These are phyloP conservation scores for Oryzias melastigma DNA, from an alignment of 2,113 vertebrate genomes.

Conservation along the genomic window DNA sequence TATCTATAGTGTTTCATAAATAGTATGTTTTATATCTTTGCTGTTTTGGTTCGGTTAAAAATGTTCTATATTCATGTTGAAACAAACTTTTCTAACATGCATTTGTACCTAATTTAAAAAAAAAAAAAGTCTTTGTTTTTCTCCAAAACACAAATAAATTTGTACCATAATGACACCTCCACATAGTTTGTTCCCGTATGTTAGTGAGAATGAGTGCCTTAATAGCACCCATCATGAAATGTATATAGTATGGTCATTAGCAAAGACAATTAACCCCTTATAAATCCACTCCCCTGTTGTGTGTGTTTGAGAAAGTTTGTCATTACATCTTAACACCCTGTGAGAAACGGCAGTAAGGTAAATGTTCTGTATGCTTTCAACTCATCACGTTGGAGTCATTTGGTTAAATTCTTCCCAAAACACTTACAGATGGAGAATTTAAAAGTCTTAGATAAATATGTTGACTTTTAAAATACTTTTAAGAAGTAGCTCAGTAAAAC, in stretches of 20 bases:
- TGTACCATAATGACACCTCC: too few species aligned
- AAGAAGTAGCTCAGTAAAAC: constrained; percentile 9
- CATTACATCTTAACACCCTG: constrained; percentile 8
- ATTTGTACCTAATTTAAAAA: too few species aligned
- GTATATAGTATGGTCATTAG: constrained; percentile 42
- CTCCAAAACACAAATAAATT: too few species aligned
- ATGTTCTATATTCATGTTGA: too few species aligned
- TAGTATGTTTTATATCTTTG: too few species aligned
- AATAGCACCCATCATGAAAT: constrained; percentile 6
- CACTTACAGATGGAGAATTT: constrained; percentile 25
- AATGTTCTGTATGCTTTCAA: constrained; percentile 10
- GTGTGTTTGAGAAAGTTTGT: constrained; percentile 20
- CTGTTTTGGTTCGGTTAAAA: too few species aligned
- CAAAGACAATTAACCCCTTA: constrained; percentile 41
- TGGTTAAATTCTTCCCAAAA: constrained; percentile 19
- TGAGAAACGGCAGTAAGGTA: constrained; percentile 32
- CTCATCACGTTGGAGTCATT: constrained; percentile 19
- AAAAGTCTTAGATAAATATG: constrained; percentile 2
- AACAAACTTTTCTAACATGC: too few species aligned
- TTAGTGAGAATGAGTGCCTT: too few species aligned
- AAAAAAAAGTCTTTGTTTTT: too few species aligned
- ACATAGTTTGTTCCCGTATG: too few species aligned
- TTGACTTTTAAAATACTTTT: constrained; percentile 2
- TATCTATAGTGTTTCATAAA: too few species aligned
- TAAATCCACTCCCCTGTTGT: constrained; percentile 46